These are phyloP conservation scores for Phalacrocorax carbo DNA, from an alignment of 2,113 vertebrate species.

Conservation along the genomic window DNA sequence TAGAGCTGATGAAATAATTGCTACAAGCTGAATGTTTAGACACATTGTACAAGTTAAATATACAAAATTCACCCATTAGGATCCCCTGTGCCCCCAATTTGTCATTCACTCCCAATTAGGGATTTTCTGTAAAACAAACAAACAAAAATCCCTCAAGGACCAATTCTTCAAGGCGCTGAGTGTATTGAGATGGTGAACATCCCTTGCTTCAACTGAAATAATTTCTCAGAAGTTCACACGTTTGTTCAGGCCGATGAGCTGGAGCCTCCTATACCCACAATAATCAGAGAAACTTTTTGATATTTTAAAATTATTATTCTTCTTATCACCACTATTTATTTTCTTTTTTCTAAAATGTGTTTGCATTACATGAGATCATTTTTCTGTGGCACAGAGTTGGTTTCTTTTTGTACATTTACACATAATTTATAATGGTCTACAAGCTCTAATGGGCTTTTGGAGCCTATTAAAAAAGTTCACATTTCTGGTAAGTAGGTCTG, in stretches of 20 bases:
- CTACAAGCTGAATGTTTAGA: slow-evolving; percentile 7
- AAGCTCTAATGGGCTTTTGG: background rate
- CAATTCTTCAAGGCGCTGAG: background rate
- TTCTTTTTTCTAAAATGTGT: background rate
- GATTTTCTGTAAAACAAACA: background rate
- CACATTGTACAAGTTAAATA: background rate
- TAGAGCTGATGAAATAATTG: slow-evolving; percentile 28
- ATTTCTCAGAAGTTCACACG: accelerated
- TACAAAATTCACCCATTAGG: background rate
- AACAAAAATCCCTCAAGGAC: background rate
- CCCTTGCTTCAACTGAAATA: background rate
- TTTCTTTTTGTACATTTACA: background rate
- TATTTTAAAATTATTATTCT: background rate
- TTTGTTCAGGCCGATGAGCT: background rate
- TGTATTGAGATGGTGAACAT: accelerated
- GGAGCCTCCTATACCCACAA: background rate
- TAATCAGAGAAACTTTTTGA: background rate
- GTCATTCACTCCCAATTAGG: background rate
- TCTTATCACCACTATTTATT: background rate
- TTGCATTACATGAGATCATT: background rate
- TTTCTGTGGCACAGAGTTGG: background rate
- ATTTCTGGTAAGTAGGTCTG: background rate
- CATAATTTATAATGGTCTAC: background rate
- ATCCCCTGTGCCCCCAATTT: background rate
- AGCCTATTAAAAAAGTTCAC: background rate